Conservation (phyloP, 2,888 invertebrate species). For the Caenorhabditis angaria region DNA sequence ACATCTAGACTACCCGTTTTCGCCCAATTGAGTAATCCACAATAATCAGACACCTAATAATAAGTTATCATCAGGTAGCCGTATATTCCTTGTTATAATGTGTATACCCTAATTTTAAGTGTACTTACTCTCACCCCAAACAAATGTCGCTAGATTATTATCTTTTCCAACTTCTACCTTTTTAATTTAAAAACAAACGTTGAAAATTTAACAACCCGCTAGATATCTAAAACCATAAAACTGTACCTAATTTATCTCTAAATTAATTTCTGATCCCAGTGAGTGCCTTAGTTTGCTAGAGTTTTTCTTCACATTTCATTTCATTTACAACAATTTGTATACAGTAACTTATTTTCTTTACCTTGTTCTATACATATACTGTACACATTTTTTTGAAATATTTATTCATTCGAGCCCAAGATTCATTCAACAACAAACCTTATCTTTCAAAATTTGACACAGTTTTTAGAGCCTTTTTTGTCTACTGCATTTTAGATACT, state of each 20-base stretch:
- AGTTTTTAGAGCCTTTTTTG: constrained; percentile 1
- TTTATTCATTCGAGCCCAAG: constrained; percentile 2
- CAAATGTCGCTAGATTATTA: constrained; percentile 4
- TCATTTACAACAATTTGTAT: background rate
- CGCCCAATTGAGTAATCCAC: constrained; percentile 54
- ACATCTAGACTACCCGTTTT: constrained; percentile 54
- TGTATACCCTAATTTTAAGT: constrained; percentile 4
- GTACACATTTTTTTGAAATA: background rate
- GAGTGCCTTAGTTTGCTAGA: constrained; percentile 4
- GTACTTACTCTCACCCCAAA: background rate
- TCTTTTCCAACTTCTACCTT: too few species aligned
- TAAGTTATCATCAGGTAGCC: background rate
- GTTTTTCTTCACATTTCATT: background rate
- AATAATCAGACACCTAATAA: constrained; percentile 18
- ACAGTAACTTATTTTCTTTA: constrained; percentile 1
- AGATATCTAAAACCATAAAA: background rate
- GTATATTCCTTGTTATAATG: background rate
- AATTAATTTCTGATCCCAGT: background rate
- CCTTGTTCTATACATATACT: constrained; percentile 1
- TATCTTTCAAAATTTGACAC: background rate
- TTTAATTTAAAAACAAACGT: background rate
- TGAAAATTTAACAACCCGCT: background rate
- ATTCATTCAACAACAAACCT: background rate
- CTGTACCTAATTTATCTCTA: background rate
- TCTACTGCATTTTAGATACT: constrained; percentile 2